Base-by-base conservation (phyloP, 2,113 vertebrate genomes). In the Pogona vitticeps region DNA sequence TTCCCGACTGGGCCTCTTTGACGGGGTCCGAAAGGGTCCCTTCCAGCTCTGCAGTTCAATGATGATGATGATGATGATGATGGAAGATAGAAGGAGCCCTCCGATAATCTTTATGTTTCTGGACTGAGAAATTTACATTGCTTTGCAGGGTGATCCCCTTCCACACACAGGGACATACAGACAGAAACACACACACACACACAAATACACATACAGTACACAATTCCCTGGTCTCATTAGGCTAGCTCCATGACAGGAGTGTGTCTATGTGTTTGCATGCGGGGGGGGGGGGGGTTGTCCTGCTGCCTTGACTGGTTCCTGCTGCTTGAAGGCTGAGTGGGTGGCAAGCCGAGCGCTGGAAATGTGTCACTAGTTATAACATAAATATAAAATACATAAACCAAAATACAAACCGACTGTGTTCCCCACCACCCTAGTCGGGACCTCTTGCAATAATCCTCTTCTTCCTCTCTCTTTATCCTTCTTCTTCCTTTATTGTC, bases 341-440 rank as follows among this genome's bases (percentile, higher is more conserved):
- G 90, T 0, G 38, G 67, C 42, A 1, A 2, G 85, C 83, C 52
- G 28, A 68, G 82, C 21, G 82, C 85, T 15, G 46, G 17, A 6
- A 80, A 76, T 0, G 87, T 94, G 92, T 89, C 90, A 90, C 88
- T 75, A 86, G 87, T 13, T 82, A 67, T 88, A n/a, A n/a, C n/a
- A n/a, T n/a, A n/a, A n/a, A n/a, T n/a, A n/a, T n/a, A n/a, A n/a
- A n/a, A n/a, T n/a, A n/a, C n/a, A n/a, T n/a, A n/a, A n/a, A n/a
- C n/a, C n/a, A n/a, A n/a, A n/a, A n/a, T n/a, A n/a, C n/a, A n/a
- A n/a, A n/a, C n/a, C n/a, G n/a, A n/a, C n/a, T n/a, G n/a, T n/a
- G n/a, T n/a, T n/a, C n/a, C n/a, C n/a, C n/a, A n/a, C n/a, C n/a
- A n/a, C n/a, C n/a, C n/a, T n/a, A n/a, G n/a, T n/a, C n/a, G n/a